A percentile compares a stretch with the other conserved stretches of the same genome.
Conservation (phyloP, 2,113 vertebrate genomes). For the Phyllopteryx taeniolatus region DNA sequence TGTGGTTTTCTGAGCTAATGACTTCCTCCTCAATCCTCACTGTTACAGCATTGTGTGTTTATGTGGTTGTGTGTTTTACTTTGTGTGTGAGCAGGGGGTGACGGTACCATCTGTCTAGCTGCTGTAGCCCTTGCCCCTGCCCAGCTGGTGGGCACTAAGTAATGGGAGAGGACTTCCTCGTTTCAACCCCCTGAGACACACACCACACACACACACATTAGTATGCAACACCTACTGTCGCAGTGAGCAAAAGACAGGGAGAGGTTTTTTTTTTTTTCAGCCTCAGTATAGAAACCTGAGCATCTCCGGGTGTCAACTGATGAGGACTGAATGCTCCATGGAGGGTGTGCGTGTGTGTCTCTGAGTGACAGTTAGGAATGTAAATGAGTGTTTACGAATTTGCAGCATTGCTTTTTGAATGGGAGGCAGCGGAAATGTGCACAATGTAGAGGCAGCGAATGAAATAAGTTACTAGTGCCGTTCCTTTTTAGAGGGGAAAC, state of each 20-base stretch:
- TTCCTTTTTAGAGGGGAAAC: neutral
- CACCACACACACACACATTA: constrained; percentile 65
- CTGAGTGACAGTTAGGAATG: constrained; percentile 55
- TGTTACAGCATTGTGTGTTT: constrained; percentile 51
- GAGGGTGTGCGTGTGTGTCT: constrained; percentile 29
- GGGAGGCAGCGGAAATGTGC: constrained; percentile 29
- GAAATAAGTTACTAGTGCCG: constrained; percentile 4
- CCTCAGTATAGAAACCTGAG: constrained; percentile 58
- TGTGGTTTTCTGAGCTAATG: constrained; percentile 66
- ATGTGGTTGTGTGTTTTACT: constrained; percentile 13
- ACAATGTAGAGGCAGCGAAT: neutral
- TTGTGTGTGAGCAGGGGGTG: constrained; percentile 64
- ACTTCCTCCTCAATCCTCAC: constrained; percentile 68
- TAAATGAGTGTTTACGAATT: constrained; percentile 47
- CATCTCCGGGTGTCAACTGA: constrained; percentile 58
- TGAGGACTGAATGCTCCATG: constrained; percentile 47
- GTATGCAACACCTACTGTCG: constrained; percentile 74
- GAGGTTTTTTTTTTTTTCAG: constrained; percentile 24
- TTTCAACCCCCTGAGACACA: constrained; percentile 68
- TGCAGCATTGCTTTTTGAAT: constrained; percentile 30
- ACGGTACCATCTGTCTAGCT: constrained; percentile 76
- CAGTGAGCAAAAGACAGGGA: constrained; percentile 53
- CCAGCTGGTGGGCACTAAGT: constrained; percentile 76
- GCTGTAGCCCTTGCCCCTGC: constrained; percentile 75
- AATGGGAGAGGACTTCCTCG: constrained; percentile 77